Evolutionary conservation across 2,888 invertebrate species (phyloP).

Genomic region (Disparrhopalites patrizii): DNA sequence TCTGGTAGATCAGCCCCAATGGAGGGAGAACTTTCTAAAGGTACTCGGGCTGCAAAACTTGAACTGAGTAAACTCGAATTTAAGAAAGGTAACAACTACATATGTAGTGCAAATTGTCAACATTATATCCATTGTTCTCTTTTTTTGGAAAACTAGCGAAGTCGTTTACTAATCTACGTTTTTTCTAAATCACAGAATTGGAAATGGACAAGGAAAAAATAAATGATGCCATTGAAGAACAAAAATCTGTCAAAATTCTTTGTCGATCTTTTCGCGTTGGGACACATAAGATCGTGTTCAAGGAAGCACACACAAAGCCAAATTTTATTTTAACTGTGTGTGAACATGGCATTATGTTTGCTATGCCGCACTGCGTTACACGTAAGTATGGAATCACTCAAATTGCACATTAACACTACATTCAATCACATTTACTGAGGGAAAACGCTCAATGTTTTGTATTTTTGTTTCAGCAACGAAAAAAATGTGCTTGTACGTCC

Average conservation of each 20-base stretch:
- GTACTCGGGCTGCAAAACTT: background rate
- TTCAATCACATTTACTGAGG: too few relatives aligned
- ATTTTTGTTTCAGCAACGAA: background rate
- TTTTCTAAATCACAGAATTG: background rate
- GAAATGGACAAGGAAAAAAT: background rate
- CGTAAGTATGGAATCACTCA: slow-evolving; percentile 50
- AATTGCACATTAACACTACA: too few relatives aligned
- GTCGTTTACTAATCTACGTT: too few relatives aligned
- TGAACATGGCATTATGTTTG: slow-evolving; percentile 56
- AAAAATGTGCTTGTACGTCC: slow-evolving; percentile 45
- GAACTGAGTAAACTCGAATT: background rate
- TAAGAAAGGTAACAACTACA: too few relatives aligned
- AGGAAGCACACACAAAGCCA: background rate
- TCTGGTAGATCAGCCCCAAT: too few relatives aligned
- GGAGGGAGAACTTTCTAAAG: too few relatives aligned
- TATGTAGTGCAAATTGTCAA: too few relatives aligned
- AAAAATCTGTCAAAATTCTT: slow-evolving; percentile 51
- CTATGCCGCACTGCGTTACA: slow-evolving; percentile 53
- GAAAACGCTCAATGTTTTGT: too few relatives aligned
- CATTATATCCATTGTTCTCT: too few relatives aligned
- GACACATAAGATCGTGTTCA: slow-evolving; percentile 69
- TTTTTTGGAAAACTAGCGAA: too few relatives aligned
- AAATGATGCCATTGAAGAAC: background rate
- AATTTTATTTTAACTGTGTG: slow-evolving; percentile 61
- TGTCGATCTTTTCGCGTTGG: slow-evolving; percentile 81